phyloP scores from a whole-genome alignment of 2,113 vertebrate genomes.

The Toxotes jaculatrix region DNA sequence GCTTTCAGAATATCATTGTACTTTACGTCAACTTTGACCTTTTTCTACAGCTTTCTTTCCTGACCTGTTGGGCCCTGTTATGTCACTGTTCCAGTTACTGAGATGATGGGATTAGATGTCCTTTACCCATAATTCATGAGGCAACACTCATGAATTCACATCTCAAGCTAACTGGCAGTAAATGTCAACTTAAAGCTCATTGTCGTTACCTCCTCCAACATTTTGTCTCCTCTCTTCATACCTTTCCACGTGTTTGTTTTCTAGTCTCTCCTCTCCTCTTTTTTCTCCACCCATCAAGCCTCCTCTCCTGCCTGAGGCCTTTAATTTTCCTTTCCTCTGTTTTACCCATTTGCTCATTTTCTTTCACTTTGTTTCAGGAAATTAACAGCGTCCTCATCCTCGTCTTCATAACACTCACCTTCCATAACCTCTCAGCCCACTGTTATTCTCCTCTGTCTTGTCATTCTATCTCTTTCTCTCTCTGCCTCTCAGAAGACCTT shows the following conservation, averaged over 20 bases:
- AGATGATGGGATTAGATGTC: slow-evolving; percentile 44
- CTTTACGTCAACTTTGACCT: slow-evolving; percentile 17
- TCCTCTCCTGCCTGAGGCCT: not conserved
- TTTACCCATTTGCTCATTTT: slow-evolving; percentile 37
- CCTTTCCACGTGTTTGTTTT: slow-evolving; percentile 4
- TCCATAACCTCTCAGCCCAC: slow-evolving; percentile 44
- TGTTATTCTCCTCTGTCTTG: slow-evolving; percentile 40
- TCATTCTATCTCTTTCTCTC: slow-evolving; percentile 43
- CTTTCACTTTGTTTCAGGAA: slow-evolving; percentile 24
- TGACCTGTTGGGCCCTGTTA: slow-evolving; percentile 28
- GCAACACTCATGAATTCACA: slow-evolving; percentile 51
- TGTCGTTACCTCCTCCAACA: slow-evolving; percentile 19
- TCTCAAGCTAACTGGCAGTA: slow-evolving; percentile 43
- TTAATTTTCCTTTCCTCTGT: slow-evolving; percentile 23
- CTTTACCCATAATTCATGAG: slow-evolving; percentile 47
- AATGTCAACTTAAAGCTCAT: slow-evolving; percentile 25
- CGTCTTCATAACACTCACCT: slow-evolving; percentile 27
- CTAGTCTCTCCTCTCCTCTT: not conserved
- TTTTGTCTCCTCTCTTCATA: slow-evolving; percentile 21
- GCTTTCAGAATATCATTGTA: not conserved
- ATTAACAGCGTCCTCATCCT: not conserved
- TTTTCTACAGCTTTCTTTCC: slow-evolving; percentile 24
- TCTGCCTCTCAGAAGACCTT: slow-evolving; percentile 68
- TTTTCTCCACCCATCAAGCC: slow-evolving; percentile 9
- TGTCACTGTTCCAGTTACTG: slow-evolving; percentile 28